Base-by-base conservation (phyloP, 2,888 invertebrate species). In the Xestia xanthographa region DNA sequence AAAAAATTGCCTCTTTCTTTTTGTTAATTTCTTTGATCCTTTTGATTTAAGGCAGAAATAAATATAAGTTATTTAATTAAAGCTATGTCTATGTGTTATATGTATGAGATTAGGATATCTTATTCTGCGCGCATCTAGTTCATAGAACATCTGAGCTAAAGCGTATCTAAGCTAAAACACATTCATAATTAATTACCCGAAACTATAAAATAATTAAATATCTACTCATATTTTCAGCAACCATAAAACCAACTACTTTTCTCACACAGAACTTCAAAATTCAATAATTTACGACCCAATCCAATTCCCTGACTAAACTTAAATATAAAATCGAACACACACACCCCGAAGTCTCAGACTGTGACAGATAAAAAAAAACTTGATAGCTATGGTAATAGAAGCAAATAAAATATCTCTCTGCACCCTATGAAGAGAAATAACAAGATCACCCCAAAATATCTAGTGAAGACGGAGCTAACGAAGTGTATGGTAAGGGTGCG, bases 401-500 rank as follows among this genome's bases (percentile, higher is more conserved):
- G 66, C 73, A 82, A 80, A 88, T 86, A 81, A 86, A 84, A 80
- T 83, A 82, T 81, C 70, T 80, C 81, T 50, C 78, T 82, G 77
- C 89, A 89, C 90, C 88, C 90, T 76, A 84, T 86, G 72, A 67
- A 77, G 56, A 12, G 68, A 56, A 38, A 53, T 82, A 83, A 87
- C 80, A 82, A 81, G 75, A 22, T 38, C 60, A 43, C 82, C 85
- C 84, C 50, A 76, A 80, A 83, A 83, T 86, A 79, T 78, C 76
- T 43, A 60, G 66, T 63, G 67, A 75, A 75, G 73, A 53, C 68
- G 29, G 65, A 58, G 38, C 14, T 77, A 77, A 76, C 62, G 75
- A 83, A 72, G 66, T 66, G 43, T 22, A 29, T 45, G 9, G 1
- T 75, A 67, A 81, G 5, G 58, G 12, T 5, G 4, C 14, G 0